A percentile compares a stretch with the other conserved stretches of the same genome.
phyloP scores from a whole-genome alignment of 2,888 invertebrate genomes.

The Amphipyra berbera region DNA sequence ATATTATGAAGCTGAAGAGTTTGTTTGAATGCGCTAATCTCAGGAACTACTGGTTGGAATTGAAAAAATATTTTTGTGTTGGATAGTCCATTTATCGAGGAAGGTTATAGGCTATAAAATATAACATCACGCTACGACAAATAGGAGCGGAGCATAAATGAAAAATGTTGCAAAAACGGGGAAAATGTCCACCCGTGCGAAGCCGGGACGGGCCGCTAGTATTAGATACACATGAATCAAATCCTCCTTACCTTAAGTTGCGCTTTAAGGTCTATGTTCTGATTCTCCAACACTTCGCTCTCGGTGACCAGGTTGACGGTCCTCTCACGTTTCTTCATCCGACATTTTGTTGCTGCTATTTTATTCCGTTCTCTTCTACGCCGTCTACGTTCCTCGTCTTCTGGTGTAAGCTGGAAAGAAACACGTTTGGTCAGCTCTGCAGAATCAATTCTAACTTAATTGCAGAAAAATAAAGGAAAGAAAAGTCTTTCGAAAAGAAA shows the following conservation, averaged over 20 bases:
- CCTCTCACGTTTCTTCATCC: constrained; percentile 97
- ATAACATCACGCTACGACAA: too few relatives aligned
- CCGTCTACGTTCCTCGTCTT: constrained; percentile 96
- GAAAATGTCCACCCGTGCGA: too few relatives aligned
- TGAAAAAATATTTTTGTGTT: too few relatives aligned
- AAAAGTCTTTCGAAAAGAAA: too few relatives aligned
- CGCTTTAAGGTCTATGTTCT: constrained; percentile 95
- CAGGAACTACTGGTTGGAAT: too few relatives aligned
- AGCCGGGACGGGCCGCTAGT: too few relatives aligned
- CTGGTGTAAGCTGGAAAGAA: constrained; percentile 93
- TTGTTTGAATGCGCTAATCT: too few relatives aligned
- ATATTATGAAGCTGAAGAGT: too few relatives aligned
- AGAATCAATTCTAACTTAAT: neutral
- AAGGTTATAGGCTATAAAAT: too few relatives aligned
- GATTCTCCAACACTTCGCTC: constrained; percentile 95
- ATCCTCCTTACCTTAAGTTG: constrained; percentile 90
- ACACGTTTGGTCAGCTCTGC: constrained; percentile 3
- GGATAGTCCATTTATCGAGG: too few relatives aligned
- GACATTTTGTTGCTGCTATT: constrained; percentile 98
- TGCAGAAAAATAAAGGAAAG: neutral
- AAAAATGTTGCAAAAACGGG: too few relatives aligned
- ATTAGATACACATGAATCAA: neutral
- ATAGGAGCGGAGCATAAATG: too few relatives aligned
- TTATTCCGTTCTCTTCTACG: constrained; percentile 97
- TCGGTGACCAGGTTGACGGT: constrained; percentile 96